These are phyloP conservation scores for Zhuqinia jingwanae DNA, from an alignment of 2,888 invertebrate species.

Conservation along the genomic window DNA sequence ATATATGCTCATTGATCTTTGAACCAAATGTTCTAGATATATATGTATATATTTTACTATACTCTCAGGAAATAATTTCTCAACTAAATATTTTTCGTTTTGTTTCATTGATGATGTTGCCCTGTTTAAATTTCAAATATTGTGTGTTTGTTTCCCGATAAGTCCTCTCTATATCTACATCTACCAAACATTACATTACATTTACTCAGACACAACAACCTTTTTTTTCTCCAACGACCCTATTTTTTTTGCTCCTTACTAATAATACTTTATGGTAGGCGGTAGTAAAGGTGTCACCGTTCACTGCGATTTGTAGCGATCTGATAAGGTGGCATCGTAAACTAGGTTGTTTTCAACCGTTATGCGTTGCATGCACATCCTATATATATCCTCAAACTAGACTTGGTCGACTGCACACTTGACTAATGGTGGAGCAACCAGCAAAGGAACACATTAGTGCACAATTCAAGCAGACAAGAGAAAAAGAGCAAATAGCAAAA, in stretches of 20 bases:
- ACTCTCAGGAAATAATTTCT: not conserved
- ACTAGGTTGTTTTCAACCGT: constrained; percentile 30
- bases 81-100: not conserved
- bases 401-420: constrained; percentile 44
- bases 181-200: not conserved
- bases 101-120: not conserved
- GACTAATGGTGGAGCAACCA: constrained; percentile 33
- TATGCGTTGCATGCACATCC: not conserved
- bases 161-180: not conserved
- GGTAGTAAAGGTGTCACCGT: constrained; percentile 57
- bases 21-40: not conserved
- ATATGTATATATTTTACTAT: too few species aligned
- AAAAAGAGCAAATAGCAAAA: constrained; percentile 27
- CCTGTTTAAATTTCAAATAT: not conserved
- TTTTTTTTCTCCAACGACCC: not conserved
- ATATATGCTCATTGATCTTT: not conserved
- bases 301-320: constrained; percentile 58
- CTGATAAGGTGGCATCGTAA: constrained; percentile 56
- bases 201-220: not conserved
- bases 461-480: not conserved
- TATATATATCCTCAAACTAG: constrained; percentile 43
- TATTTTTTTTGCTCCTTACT: not conserved
- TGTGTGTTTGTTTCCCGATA: not conserved
- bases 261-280: constrained; percentile 22
- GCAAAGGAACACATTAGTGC: constrained; percentile 26